Evolutionary conservation across 1,140 invertebrate species (phyloP).

Genomic region (Drosophila chauvacae): DNA sequence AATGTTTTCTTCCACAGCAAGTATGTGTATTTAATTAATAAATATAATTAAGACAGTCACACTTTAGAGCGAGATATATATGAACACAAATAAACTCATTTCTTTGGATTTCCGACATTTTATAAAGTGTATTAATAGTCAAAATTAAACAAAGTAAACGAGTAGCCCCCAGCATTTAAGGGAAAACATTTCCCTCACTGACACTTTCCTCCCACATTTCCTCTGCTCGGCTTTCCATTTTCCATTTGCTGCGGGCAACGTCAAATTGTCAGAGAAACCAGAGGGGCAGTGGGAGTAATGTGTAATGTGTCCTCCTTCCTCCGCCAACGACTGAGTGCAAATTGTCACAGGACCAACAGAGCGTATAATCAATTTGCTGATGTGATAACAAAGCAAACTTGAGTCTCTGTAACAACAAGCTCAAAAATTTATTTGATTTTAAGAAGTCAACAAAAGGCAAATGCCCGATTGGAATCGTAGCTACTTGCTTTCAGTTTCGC

Average conservation of each 20-base stretch:
- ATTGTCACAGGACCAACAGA: slow-evolving; percentile 37
- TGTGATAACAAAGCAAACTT: slow-evolving; percentile 45
- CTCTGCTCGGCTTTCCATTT: background rate
- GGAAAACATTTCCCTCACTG: slow-evolving; percentile 38
- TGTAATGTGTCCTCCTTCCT: background rate
- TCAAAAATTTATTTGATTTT: slow-evolving; percentile 49
- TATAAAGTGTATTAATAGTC: background rate
- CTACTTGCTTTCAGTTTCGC: background rate
- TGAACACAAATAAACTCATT: background rate
- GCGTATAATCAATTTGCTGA: slow-evolving; percentile 60
- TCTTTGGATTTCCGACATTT: background rate
- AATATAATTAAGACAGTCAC: background rate
- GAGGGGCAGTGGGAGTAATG: background rate
- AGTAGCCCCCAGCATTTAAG: slow-evolving; percentile 29
- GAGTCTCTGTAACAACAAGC: slow-evolving; percentile 14
- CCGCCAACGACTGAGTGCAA: slow-evolving; percentile 11
- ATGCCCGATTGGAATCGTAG: slow-evolving; percentile 2
- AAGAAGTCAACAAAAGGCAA: slow-evolving; percentile 15
- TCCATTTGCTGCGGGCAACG: slow-evolving; percentile 38
- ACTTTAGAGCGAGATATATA: background rate
- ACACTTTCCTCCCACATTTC: slow-evolving; percentile 22
- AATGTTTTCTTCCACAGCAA: background rate
- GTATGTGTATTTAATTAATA: background rate
- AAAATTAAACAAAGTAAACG: slow-evolving; percentile 28
- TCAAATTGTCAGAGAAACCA: slow-evolving; percentile 38